Evolutionary conservation across 1,140 invertebrate genomes (phyloP), one percentile per base, ranked within the genome.

Genomic region (Scylla paramamosain): DNA sequence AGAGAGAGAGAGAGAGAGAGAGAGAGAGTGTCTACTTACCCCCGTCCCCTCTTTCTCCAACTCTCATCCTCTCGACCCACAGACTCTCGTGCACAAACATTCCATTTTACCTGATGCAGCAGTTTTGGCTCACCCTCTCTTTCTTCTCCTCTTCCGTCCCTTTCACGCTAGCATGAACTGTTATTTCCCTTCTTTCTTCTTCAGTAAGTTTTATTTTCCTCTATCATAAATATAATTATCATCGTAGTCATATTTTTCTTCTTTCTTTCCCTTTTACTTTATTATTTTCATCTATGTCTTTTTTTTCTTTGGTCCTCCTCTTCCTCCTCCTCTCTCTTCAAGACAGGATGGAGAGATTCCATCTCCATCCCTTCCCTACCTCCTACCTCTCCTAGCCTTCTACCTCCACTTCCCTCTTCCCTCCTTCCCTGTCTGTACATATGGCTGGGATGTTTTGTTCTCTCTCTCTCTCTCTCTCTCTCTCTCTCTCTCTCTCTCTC

Each of bases 391-490:
- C 10, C 67, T 77, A 59, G 12, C 3, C 67, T n/a, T n/a, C 67
- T n/a, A 3, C 67, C 86, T 32, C 4, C n/a, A 10, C 10, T 7
- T 45, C 31, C 86, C n/a, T 29, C 86, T 10, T 31, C 86, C 16
- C 14, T 28, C 89, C n/a, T 8, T 16, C n/a, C 89, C 52, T 45
- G 32, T 91, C 32, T 45, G 39, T 88, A 45, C 32, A 82, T 28
- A 82, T 0, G 28, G 77, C 77, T 7, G 25, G 10, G 10, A 10
- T 77, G 10, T 77, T 25, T 84, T 25, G 8, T 14, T 28, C 83
- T 84, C 83, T 84, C n/a, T 28, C 83, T 84, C 83, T 84, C n/a
- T 28, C 83, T 84, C 83, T 28, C n/a, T 28, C 83, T 84, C 83
- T 28, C n/a, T 28, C 83, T 84, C 83, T 28, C n/a, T 28, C 83